Conservation (phyloP, 2,888 invertebrate genomes). For the Schizotus pectinicornis region DNA sequence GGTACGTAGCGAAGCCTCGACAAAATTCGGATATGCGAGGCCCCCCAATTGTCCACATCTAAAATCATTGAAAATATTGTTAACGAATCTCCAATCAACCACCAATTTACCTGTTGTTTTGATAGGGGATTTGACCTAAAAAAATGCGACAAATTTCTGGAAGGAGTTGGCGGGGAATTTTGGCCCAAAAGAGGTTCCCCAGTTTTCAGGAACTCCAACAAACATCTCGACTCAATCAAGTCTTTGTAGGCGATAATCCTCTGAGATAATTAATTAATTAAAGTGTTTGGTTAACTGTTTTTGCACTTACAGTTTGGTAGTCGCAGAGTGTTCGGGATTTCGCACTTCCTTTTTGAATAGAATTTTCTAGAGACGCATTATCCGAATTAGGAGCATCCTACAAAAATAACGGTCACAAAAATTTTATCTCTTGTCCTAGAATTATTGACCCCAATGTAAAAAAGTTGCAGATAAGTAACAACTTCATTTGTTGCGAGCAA, state of each 20-base stretch:
- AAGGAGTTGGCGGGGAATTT: slow-evolving; percentile 33
- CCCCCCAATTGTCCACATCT: slow-evolving; percentile 60
- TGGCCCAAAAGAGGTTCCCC: slow-evolving; percentile 42
- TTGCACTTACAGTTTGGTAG: slow-evolving; percentile 49
- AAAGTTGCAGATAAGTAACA: slow-evolving; percentile 15
- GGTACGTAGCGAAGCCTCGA: slow-evolving; percentile 55
- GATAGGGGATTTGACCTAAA: slow-evolving; percentile 53
- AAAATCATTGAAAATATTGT: slow-evolving; percentile 13
- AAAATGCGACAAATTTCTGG: slow-evolving; percentile 40
- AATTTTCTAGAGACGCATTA: slow-evolving; percentile 14
- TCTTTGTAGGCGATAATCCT: slow-evolving; percentile 59
- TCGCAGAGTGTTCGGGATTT: slow-evolving; percentile 48
- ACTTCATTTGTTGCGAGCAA: background rate
- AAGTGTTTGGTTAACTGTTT: background rate
- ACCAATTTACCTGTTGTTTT: slow-evolving; percentile 56
- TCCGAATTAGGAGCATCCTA: slow-evolving; percentile 21
- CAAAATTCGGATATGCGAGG: slow-evolving; percentile 59
- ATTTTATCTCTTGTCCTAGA: slow-evolving; percentile 29
- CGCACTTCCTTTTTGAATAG: slow-evolving; percentile 24
- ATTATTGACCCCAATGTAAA: slow-evolving; percentile 29
- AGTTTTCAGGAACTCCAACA: slow-evolving; percentile 55
- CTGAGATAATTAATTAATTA: slow-evolving; percentile 44
- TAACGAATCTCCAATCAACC: background rate
- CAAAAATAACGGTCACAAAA: slow-evolving; percentile 24
- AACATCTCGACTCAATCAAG: slow-evolving; percentile 54